These are phyloP conservation scores for Vireo griseus DNA, from an alignment of 2,797 vertebrate species.

Conservation along the genomic window DNA sequence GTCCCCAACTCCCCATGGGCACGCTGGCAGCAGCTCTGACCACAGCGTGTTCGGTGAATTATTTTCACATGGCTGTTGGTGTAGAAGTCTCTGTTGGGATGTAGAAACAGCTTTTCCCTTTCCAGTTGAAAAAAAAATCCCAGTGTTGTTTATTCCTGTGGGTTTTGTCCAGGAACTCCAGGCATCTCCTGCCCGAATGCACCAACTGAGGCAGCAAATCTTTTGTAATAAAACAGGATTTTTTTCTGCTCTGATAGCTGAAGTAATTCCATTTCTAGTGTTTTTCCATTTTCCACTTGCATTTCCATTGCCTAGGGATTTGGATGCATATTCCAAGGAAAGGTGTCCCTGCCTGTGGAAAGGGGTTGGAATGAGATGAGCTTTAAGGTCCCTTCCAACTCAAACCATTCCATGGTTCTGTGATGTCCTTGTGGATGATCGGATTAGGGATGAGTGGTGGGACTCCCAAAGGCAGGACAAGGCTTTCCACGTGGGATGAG, in stretches of 20 bases:
- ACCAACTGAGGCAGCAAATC: neutral
- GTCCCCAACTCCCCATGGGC: neutral
- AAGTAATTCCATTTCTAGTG: neutral
- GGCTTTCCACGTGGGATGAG: neutral
- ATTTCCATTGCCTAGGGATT: neutral
- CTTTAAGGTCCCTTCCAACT: neutral
- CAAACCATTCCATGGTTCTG: neutral
- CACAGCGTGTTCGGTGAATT: neutral
- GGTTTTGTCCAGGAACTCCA: neutral
- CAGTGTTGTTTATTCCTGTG: neutral
- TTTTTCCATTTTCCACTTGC: neutral
- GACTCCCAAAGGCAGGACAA: neutral
- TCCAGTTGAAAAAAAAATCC: neutral
- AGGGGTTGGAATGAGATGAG: neutral
- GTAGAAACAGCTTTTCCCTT: neutral
- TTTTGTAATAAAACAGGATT: neutral
- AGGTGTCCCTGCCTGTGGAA: neutral
- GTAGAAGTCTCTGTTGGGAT: neutral
- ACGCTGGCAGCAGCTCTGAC: neutral
- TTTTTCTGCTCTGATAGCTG: neutral
- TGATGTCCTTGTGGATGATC: neutral
- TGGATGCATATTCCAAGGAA: neutral
- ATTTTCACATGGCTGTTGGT: neutral
- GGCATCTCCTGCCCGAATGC: neutral
- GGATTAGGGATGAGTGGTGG: rapidly evolving